phyloP scores from a whole-genome alignment of 1,140 invertebrate species.

The Cydia fagiglandana region DNA sequence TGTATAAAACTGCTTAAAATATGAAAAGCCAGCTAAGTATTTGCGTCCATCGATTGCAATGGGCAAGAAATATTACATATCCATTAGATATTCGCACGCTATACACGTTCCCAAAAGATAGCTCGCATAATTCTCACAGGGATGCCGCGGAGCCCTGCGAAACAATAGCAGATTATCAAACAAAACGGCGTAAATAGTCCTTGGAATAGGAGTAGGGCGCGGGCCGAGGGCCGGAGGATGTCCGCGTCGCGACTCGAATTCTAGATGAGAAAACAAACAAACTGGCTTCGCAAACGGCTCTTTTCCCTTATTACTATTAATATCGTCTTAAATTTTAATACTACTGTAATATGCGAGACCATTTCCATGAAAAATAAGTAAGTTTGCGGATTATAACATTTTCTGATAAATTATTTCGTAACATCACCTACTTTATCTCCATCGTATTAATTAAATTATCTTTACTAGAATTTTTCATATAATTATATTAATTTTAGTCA shows the following conservation, averaged over 20 bases:
- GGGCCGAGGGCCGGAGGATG: conserved; percentile 72
- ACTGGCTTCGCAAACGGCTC: conserved; percentile 37
- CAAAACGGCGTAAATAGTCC: conserved; percentile 76
- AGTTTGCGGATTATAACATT: background rate
- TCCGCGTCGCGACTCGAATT: conserved; percentile 69
- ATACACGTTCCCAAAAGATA: conserved; percentile 72
- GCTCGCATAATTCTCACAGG: conserved; percentile 74
- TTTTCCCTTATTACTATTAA: conserved; percentile 28
- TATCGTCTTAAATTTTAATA: background rate
- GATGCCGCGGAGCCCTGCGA: conserved; percentile 63
- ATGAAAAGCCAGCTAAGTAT: conserved; percentile 10
- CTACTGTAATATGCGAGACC: background rate
- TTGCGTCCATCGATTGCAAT: conserved; percentile 8
- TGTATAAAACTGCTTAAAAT: background rate
- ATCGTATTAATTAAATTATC: background rate
- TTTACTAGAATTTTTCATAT: background rate
- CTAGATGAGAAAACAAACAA: conserved; percentile 56
- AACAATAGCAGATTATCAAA: conserved; percentile 78
- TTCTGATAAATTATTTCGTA: background rate
- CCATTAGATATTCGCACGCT: conserved; percentile 68
- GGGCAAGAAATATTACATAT: conserved; percentile 37
- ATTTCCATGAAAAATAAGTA: background rate
- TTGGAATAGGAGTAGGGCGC: conserved; percentile 66
- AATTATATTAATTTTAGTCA: background rate
- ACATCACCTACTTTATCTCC: background rate